phyloP scores from a whole-genome alignment of 2,113 vertebrate species.

The Lepus europaeus region DNA sequence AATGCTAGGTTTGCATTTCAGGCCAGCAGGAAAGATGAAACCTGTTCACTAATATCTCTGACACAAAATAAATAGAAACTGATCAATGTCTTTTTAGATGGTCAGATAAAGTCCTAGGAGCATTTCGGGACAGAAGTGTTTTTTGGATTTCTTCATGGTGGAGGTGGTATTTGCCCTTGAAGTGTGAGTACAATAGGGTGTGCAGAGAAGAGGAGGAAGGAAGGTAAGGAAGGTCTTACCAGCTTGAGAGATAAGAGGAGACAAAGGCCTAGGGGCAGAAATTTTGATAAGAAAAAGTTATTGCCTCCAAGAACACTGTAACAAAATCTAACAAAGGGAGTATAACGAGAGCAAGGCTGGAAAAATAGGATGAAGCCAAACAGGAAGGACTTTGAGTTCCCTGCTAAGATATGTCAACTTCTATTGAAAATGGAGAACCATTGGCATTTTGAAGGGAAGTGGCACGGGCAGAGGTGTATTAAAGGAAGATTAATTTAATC shows the following conservation, averaged over 20 bases:
- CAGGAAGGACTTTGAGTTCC: neutral
- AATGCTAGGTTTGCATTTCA: neutral
- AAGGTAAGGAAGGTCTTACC: neutral
- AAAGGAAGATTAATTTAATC: neutral
- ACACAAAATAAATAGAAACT: neutral
- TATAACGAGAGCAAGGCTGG: neutral
- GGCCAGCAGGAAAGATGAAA: neutral
- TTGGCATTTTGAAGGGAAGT: neutral
- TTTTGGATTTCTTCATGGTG: neutral
- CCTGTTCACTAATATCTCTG: neutral
- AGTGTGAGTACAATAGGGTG: neutral
- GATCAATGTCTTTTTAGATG: neutral
- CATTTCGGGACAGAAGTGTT: neutral
- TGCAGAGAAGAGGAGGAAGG: neutral
- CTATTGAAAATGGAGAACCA: constrained; percentile 1
- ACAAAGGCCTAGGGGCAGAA: neutral
- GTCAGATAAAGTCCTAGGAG: neutral
- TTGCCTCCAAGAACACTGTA: neutral
- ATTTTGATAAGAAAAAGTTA: neutral
- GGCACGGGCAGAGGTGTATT: neutral
- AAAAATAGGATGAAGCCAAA: neutral
- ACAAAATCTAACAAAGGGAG: neutral
- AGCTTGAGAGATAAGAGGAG: neutral
- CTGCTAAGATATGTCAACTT: neutral
- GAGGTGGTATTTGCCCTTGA: neutral